phyloP scores from a whole-genome alignment of 2,888 invertebrate species.

The Folsomia candida region DNA sequence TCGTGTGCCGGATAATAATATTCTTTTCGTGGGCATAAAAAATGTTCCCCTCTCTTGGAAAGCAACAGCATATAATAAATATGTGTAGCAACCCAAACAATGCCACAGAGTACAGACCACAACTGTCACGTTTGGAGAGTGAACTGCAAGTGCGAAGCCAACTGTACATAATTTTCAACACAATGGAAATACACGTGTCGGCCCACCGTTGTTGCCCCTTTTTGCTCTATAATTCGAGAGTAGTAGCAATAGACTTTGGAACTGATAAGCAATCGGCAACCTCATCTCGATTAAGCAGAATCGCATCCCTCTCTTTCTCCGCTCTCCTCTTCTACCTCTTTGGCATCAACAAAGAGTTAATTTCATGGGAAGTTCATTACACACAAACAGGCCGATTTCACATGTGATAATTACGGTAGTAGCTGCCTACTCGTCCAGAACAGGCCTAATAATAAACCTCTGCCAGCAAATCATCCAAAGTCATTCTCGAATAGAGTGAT shows the following conservation, averaged over 20 bases:
- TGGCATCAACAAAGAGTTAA: neutral
- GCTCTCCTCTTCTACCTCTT: neutral
- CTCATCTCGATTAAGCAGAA: neutral
- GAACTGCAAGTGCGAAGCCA: conserved; percentile 1
- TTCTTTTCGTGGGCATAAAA: neutral
- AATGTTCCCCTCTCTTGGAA: neutral
- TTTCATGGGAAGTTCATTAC: conserved; percentile 15
- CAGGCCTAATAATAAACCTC: neutral
- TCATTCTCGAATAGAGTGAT: too few species aligned
- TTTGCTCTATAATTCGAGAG: too few species aligned
- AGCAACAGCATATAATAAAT: neutral
- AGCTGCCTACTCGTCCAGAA: neutral
- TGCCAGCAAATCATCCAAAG: neutral
- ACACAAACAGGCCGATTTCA: conserved; percentile 9
- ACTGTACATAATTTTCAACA: conserved; percentile 2
- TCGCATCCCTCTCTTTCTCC: neutral
- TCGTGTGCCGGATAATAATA: neutral
- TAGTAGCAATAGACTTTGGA: too few species aligned
- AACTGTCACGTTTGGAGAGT: conserved; percentile 15
- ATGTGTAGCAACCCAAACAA: neutral
- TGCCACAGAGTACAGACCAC: conserved; percentile 1
- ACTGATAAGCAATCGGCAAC: neutral
- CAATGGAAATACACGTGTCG: conserved; percentile 11
- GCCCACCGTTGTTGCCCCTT: neutral
- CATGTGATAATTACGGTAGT: neutral